Conservation (phyloP, 2,113 vertebrate species). For the Euleptes europaea region DNA sequence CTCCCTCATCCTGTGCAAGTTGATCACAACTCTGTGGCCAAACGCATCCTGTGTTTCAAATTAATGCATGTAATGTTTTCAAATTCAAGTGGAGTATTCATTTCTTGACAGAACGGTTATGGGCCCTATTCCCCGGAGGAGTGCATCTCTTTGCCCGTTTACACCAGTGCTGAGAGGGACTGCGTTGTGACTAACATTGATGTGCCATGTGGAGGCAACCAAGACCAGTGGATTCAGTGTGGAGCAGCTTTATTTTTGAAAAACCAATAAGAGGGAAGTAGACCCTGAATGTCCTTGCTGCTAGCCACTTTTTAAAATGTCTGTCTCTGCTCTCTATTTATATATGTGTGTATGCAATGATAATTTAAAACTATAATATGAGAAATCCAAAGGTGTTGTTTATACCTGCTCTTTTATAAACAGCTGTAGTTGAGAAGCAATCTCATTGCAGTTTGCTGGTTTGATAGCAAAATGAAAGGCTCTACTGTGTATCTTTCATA, state of each 20-base stretch:
- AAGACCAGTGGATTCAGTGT: constrained; percentile 92
- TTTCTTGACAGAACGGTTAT: constrained; percentile 73
- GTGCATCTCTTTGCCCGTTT: constrained; percentile 90
- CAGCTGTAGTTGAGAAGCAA: constrained; percentile 1
- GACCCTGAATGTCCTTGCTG: not conserved
- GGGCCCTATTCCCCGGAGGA: constrained; percentile 84
- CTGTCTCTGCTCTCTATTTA: not conserved
- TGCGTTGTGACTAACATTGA: constrained; percentile 88
- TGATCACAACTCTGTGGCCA: not conserved
- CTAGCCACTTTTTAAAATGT: not conserved
- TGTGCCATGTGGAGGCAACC: constrained; percentile 86
- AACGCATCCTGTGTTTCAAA: not conserved
- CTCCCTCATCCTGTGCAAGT: too few species aligned
- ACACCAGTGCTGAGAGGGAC: constrained; percentile 86
- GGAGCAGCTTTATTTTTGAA: constrained; percentile 94
- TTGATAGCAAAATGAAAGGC: not conserved
- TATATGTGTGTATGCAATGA: not conserved
- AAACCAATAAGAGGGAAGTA: constrained; percentile 75
- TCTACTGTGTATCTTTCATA: not conserved
- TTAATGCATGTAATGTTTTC: not conserved
- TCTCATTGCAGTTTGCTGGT: not conserved
- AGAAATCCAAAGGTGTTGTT: constrained; percentile 1
- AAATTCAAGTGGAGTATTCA: constrained; percentile 7
- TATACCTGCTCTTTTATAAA: constrained; percentile 1
- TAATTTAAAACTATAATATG: constrained; percentile 22